Evolutionary conservation across 1,140 invertebrate genomes (phyloP).

Genomic region (Drosophila bocki): DNA sequence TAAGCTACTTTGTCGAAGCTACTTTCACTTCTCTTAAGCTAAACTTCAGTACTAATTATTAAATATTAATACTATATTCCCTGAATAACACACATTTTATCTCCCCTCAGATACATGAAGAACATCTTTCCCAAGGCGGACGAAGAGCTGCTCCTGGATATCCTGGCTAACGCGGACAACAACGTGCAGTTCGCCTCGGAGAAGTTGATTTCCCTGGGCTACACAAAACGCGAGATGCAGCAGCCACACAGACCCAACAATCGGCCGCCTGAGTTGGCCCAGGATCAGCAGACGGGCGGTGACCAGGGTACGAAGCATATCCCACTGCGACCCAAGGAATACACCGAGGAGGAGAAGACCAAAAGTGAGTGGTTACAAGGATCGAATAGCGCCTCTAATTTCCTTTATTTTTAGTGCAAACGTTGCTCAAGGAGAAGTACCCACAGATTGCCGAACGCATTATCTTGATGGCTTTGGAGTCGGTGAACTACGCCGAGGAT

Average conservation of each 20-base stretch:
- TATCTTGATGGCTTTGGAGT: conserved; percentile 93
- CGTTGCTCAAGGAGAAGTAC: conserved; percentile 90
- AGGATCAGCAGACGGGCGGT: conserved; percentile 36
- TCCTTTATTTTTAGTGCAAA: conserved; percentile 88
- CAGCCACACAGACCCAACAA: conserved; percentile 76
- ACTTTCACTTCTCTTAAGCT: neutral
- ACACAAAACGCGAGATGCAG: conserved; percentile 90
- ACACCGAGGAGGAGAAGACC: conserved; percentile 90
- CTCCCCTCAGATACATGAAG: conserved; percentile 91
- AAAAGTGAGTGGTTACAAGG: conserved; percentile 86
- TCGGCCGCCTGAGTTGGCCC: conserved; percentile 69
- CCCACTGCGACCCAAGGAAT: conserved; percentile 88
- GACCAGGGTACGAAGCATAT: conserved; percentile 59
- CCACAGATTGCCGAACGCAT: conserved; percentile 91
- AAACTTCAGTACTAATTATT: neutral
- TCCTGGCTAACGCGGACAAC: conserved; percentile 93
- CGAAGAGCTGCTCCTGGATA: conserved; percentile 93
- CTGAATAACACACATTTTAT: conserved; percentile 30
- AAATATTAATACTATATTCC: neutral
- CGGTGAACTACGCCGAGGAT: conserved; percentile 93
- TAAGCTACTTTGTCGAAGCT: neutral
- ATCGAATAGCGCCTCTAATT: neutral
- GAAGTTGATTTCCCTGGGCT: conserved; percentile 91
- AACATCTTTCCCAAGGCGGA: conserved; percentile 96
- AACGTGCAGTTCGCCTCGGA: conserved; percentile 95